These are phyloP conservation scores for Conus ventricosus DNA, from an alignment of 1,140 invertebrate genomes.

Conservation along the genomic window DNA sequence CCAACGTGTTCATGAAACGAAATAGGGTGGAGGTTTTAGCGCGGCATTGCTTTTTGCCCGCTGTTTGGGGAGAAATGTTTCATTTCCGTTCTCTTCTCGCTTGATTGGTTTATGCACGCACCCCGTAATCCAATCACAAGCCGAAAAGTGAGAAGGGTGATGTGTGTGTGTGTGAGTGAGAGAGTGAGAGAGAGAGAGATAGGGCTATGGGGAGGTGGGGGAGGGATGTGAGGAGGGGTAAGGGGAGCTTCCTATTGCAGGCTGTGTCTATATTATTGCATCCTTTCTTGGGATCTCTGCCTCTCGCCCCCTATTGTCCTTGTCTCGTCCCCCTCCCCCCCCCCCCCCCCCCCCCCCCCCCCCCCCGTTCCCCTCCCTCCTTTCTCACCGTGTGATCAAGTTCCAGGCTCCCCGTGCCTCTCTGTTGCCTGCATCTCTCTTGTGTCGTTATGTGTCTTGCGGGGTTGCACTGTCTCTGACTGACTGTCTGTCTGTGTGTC, in stretches of 20 bases:
- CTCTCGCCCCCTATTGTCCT: not conserved
- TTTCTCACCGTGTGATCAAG: not conserved
- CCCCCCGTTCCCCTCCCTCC: not conserved
- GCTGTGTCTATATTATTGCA: not conserved
- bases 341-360: not conserved
- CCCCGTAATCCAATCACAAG: slow-evolving; percentile 26
- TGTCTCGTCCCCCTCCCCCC: not conserved
- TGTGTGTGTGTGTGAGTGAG: not conserved
- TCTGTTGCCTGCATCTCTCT: not conserved
- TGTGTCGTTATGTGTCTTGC: too few relatives aligned
- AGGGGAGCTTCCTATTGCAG: not conserved
- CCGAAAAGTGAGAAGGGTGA: not conserved
- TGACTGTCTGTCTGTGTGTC: not conserved
- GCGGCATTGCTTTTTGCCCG: not conserved
- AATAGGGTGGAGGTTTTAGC: not conserved
- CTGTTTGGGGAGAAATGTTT: slow-evolving; percentile 19
- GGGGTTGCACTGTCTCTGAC: too few relatives aligned
- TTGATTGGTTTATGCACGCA: slow-evolving; percentile 7
- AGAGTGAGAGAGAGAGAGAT: not conserved
- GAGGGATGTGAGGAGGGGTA: too few relatives aligned
- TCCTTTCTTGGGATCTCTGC: not conserved
- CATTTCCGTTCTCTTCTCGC: slow-evolving; percentile 8
- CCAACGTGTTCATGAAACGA: slow-evolving; percentile 4
- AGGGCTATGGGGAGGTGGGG: too few relatives aligned
- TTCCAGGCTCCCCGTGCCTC: not conserved